Conservation (phyloP, 2,888 invertebrate genomes). For the Xanthostigma xanthostigma region DNA sequence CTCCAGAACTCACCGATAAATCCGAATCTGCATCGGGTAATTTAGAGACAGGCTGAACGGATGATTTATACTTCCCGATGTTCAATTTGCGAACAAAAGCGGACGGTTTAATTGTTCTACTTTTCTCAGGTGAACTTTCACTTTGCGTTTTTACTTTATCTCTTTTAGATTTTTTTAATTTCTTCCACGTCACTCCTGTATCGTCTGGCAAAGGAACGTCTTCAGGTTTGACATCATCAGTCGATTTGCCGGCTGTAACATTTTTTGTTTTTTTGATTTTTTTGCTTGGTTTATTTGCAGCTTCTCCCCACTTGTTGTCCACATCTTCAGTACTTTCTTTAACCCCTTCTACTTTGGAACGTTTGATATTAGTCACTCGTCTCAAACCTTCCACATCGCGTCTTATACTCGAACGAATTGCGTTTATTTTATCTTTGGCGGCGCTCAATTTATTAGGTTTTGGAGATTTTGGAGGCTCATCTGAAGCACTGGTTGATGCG, state of each 20-base stretch:
- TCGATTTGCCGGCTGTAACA: neutral
- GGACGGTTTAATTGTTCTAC: neutral
- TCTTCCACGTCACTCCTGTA: too few relatives aligned
- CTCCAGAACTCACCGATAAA: neutral
- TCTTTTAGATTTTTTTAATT: too few relatives aligned
- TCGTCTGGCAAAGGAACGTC: neutral
- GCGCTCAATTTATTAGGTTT: slow-evolving; percentile 1
- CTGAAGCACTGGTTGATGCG: neutral
- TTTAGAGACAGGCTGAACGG: neutral
- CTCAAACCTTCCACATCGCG: slow-evolving; percentile 1
- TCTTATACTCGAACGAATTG: neutral
- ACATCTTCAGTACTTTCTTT: too few relatives aligned
- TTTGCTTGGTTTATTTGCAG: neutral
- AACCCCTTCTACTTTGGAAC: too few relatives aligned
- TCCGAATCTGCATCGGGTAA: neutral
- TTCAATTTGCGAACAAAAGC: slow-evolving; percentile 1
- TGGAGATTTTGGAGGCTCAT: neutral
- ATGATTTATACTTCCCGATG: slow-evolving; percentile 1
- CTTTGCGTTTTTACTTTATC: too few relatives aligned
- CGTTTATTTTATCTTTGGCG: neutral
- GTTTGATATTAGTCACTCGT: too few relatives aligned
- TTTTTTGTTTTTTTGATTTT: too few relatives aligned
- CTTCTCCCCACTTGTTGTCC: too few relatives aligned
- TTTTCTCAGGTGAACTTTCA: neutral
- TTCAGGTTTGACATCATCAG: neutral